These are phyloP conservation scores for Meandrusa payeni DNA, from an alignment of 2,888 invertebrate genomes.

Conservation along the genomic window DNA sequence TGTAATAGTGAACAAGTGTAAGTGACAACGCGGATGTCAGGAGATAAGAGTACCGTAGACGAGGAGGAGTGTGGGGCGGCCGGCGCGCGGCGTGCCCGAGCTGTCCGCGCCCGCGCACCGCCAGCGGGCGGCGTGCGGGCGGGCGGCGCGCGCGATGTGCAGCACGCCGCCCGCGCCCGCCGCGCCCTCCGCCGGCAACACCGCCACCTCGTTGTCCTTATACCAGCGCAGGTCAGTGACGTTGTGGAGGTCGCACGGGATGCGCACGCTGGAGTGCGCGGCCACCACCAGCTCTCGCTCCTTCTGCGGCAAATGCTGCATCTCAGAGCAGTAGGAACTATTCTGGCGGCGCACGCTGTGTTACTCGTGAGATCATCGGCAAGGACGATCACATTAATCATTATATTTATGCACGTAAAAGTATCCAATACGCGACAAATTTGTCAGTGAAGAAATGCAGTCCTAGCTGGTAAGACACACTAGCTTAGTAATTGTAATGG, in stretches of 20 bases:
- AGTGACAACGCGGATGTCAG: too few relatives aligned
- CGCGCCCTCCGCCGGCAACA: conserved; percentile 11
- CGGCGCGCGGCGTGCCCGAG: conserved; percentile 82
- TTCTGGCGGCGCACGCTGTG: too few relatives aligned
- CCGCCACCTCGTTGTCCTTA: conserved; percentile 61
- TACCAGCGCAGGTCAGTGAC: conserved; percentile 62
- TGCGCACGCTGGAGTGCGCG: conserved; percentile 53
- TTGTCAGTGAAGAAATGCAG: too few relatives aligned
- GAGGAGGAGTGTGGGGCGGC: conserved; percentile 54
- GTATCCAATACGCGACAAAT: too few relatives aligned
- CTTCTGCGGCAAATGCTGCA: too few relatives aligned
- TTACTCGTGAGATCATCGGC: too few relatives aligned
- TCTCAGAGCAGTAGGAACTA: too few relatives aligned
- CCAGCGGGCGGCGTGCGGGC: conserved; percentile 87
- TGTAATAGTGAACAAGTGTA: too few relatives aligned
- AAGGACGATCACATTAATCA: too few relatives aligned
- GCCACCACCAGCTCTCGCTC: conserved; percentile 62
- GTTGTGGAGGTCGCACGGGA: conserved; percentile 55
- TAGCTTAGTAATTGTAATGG: too few relatives aligned
- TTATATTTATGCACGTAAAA: too few relatives aligned
- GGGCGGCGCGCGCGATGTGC: conserved; percentile 61
- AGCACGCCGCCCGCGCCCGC: conserved; percentile 32
- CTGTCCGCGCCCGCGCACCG: conserved; percentile 84
- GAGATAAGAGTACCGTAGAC: conserved; percentile 55
- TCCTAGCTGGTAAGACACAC: too few relatives aligned